Percentiles rank a stretch among this genome's conserved stretches.
Evolutionary conservation across 2,113 vertebrate species (phyloP).

Genomic region (Ailurus styani): DNA sequence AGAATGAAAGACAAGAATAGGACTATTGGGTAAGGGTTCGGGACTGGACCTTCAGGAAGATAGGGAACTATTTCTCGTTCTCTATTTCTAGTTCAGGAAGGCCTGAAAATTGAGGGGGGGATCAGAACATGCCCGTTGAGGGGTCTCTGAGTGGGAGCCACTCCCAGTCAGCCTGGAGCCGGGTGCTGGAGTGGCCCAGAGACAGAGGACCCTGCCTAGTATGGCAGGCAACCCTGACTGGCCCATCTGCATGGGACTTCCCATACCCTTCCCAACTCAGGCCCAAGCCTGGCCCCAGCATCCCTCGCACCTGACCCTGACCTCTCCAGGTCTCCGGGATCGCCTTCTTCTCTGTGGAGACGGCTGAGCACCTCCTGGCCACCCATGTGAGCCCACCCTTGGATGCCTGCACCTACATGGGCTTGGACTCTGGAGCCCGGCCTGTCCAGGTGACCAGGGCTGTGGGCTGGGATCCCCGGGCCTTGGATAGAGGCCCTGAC

Average conservation of each 20-base stretch:
- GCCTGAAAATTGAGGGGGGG: background rate
- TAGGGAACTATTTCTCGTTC: background rate
- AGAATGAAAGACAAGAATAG: background rate
- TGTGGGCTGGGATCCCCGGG: background rate
- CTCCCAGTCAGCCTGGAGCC: background rate
- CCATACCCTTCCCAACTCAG: background rate
- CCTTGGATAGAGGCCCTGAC: background rate
- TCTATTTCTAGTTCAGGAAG: background rate
- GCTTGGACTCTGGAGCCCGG: conserved; percentile 93
- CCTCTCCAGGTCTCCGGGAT: conserved; percentile 90
- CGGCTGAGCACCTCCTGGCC: conserved; percentile 91
- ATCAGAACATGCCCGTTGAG: background rate
- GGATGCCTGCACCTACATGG: conserved; percentile 96
- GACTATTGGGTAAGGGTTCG: background rate
- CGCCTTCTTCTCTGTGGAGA: conserved; percentile 90
- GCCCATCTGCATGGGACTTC: background rate
- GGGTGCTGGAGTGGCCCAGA: background rate
- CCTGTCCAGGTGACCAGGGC: conserved; percentile 87
- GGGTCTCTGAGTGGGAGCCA: background rate
- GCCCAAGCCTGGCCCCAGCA: background rate
- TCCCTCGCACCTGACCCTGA: background rate
- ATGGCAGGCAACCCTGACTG: background rate
- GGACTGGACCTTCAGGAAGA: background rate
- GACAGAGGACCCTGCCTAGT: background rate
- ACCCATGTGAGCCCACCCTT: conserved; percentile 91